Evolutionary conservation across 2,797 vertebrate species (phyloP).

Genomic region (Gila robusta): DNA sequence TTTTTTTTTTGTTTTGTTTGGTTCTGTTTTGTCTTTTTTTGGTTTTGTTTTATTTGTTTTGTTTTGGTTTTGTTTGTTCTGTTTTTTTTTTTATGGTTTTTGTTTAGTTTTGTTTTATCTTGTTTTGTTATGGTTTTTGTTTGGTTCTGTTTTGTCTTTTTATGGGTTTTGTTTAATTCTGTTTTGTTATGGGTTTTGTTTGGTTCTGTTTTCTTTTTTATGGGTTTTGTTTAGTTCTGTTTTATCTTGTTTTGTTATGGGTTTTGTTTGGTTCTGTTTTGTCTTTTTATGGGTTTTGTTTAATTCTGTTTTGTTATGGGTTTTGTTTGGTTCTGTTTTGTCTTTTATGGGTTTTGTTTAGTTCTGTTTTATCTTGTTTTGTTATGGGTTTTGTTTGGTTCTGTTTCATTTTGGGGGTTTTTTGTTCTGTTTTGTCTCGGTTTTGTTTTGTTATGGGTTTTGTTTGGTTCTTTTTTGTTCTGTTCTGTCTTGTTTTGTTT

Average conservation of each 20-base stretch:
- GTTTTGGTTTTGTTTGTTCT: background rate
- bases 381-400: conserved; percentile 63
- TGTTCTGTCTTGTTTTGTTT: background rate
- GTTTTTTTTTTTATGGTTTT: background rate
- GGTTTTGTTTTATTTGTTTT: background rate
- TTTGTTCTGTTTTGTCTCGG: conserved; percentile 47
- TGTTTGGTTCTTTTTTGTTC: background rate
- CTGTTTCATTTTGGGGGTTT: conserved; percentile 65
- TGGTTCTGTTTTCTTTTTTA: conserved; percentile 64
- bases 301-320: conserved; percentile 75
- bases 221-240: no score
- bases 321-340: no score
- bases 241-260: background rate
- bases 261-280: background rate
- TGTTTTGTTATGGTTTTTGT: background rate
- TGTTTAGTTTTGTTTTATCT: conserved; percentile 80
- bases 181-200: no score
- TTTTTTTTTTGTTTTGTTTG: no score
- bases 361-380: conserved; percentile 67
- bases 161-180: no score
- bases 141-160: no score
- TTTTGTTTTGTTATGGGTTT: conserved; percentile 72
- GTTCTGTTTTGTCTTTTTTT: no score
- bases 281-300: background rate
- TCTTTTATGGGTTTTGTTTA: no score